Base-by-base conservation (phyloP, 1,140 invertebrate species). In the Zaprionus africanus region DNA sequence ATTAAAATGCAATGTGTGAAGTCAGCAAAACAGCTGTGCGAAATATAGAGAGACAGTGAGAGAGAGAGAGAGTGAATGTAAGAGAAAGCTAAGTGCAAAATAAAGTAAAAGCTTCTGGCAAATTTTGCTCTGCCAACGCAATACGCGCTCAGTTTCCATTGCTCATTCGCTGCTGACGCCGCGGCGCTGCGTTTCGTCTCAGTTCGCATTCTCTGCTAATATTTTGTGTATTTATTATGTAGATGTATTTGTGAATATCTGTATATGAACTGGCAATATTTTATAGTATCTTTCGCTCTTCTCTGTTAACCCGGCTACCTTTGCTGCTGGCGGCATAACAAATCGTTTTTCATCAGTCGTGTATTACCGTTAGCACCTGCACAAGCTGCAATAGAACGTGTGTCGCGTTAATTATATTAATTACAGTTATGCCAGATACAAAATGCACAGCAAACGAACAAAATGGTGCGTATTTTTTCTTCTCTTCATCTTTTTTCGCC, bases 111-210 rank as follows among this genome's bases (percentile, higher is more conserved):
- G 69, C 70, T 77, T 77, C 12, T 64, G 51, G 7, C 34, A 13
- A 49, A 54, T 72, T 69, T 72, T 6, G 60, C 60, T 51, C 46
- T 76, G 82, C 57, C 53, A 79, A 66, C 71, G 78, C 81, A 88
- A 81, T 80, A 78, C 53, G 66, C 77, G 71, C 81, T 84, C 84
- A 87, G 84, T 88, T 84, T 54, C 60, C 75, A 58, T 87, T 65
- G 70, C 81, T 88, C 71, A 81, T 59, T 87, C 67, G 78, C 74
- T 73, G 79, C 73, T 73, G 82, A 66, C 62, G 62, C 41, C 46
- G 46, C 46, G 17, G 76, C 68, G 68, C 58, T 71, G 78, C 74
- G 58, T 24, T 69, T 69, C 17, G 66, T 58, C 49, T 63, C 67
- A 60, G 73, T 63, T 76, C 53, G 31, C 34, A 31, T 49, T 43